These are phyloP conservation scores for Zaprionus ghesquierei DNA, from an alignment of 1,140 invertebrate species.

Conservation along the genomic window DNA sequence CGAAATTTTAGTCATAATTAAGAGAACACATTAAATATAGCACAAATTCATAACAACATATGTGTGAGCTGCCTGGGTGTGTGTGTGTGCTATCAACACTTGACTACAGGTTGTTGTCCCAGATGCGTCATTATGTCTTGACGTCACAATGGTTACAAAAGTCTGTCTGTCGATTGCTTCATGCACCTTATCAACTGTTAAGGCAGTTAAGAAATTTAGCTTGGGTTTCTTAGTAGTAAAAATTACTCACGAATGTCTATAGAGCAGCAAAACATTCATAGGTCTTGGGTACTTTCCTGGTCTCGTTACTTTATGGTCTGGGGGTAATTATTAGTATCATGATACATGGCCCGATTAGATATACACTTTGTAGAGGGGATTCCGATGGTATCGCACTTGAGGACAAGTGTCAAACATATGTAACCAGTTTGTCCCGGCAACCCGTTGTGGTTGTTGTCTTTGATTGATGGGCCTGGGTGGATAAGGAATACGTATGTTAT, in stretches of 20 bases:
- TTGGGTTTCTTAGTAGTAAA: constrained; percentile 4
- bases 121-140: constrained; percentile 45
- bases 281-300: constrained; percentile 12
- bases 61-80: constrained; percentile 3
- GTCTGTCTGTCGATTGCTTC: background rate
- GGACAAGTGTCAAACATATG: background rate
- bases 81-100: constrained; percentile 53
- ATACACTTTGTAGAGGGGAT: background rate
- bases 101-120: constrained; percentile 47
- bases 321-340: constrained; percentile 6
- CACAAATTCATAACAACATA: background rate
- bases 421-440: background rate
- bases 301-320: background rate
- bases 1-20: constrained; percentile 36
- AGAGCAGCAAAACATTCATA: background rate
- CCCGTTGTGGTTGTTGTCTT: too few species aligned
- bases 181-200: constrained; percentile 16
- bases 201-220: background rate
- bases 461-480: constrained; percentile 3
- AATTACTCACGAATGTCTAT: constrained; percentile 31
- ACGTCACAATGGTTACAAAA: constrained; percentile 27
- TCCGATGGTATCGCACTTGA: background rate
- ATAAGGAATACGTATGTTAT: background rate
- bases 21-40: constrained; percentile 3
- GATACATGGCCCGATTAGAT: constrained; percentile 30